Evolutionary conservation across 2,113 vertebrate species (phyloP).

Genomic region (Chelonoidis abingdonii): DNA sequence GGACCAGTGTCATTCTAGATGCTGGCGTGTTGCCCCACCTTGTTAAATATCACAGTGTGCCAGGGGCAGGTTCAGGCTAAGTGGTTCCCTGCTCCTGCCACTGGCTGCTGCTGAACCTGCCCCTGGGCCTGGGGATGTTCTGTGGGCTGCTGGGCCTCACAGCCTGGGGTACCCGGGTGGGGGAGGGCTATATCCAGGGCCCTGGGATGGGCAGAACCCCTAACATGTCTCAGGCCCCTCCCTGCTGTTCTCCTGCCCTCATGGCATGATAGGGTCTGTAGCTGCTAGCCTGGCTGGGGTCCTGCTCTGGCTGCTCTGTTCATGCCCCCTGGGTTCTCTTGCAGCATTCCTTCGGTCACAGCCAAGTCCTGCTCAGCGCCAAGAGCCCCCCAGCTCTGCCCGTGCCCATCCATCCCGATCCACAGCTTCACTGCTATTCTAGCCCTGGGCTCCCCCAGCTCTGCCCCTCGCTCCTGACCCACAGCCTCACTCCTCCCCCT

Average conservation of each 20-base stretch:
- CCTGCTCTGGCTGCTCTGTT: not conserved
- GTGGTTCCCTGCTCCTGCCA: too few relatives aligned
- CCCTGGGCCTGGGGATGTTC: too few relatives aligned
- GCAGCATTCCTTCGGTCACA: not conserved
- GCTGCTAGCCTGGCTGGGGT: too few relatives aligned
- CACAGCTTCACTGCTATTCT: not conserved
- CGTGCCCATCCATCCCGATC: not conserved
- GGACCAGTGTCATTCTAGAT: too few relatives aligned
- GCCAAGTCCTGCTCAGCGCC: not conserved
- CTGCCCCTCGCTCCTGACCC: not conserved
- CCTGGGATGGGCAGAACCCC: not conserved
- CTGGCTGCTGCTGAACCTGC: too few relatives aligned
- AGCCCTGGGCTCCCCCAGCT: not conserved
- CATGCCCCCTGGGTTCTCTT: too few relatives aligned
- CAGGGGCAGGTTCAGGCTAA: too few relatives aligned
- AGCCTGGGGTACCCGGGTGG: not conserved
- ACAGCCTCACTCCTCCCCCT: not conserved
- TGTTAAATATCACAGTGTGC: too few relatives aligned
- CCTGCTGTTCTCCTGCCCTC: too few relatives aligned
- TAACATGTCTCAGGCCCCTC: not conserved
- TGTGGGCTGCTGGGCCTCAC: not conserved
- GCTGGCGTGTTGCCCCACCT: too few relatives aligned
- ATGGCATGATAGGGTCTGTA: too few relatives aligned
- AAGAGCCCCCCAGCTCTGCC: not conserved
- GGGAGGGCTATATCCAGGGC: too few relatives aligned